A percentile compares a stretch with the other conserved stretches of the same genome.
Conservation (phyloP, 2,888 invertebrate genomes). For the Xestia ashworthii region DNA sequence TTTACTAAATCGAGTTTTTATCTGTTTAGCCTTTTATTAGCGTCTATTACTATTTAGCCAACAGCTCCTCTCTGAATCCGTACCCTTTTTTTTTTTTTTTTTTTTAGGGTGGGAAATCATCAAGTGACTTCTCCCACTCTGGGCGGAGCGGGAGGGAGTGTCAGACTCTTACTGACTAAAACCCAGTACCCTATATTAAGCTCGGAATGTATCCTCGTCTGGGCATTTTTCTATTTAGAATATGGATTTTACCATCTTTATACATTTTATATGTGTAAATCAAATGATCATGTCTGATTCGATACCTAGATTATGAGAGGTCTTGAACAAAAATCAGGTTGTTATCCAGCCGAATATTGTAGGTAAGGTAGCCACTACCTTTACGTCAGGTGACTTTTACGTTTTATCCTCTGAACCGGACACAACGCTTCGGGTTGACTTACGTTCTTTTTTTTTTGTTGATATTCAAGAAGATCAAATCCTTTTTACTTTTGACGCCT, state of each 20-base stretch:
- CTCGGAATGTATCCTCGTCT: neutral
- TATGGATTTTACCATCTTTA: too few relatives aligned
- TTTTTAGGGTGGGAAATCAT: too few relatives aligned
- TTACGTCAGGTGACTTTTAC: conserved; percentile 29
- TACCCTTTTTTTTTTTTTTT: too few relatives aligned
- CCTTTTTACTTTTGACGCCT: conserved; percentile 20
- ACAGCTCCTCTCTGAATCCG: too few relatives aligned
- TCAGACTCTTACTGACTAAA: too few relatives aligned
- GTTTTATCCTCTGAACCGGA: conserved; percentile 26
- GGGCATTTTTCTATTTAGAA: too few relatives aligned
- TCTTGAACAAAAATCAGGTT: neutral
- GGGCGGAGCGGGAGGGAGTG: too few relatives aligned
- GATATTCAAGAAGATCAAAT: neutral
- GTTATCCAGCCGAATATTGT: conserved; percentile 17
- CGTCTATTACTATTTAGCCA: too few relatives aligned
- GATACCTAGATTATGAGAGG: neutral
- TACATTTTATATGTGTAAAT: neutral
- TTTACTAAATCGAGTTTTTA: neutral
- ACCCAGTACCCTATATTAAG: neutral
- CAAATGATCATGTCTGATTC: conserved; percentile 1
- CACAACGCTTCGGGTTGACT: conserved; percentile 30
- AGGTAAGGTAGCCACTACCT: neutral
- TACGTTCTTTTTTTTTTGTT: conserved; percentile 10
- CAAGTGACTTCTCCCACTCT: too few relatives aligned
- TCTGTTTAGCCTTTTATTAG: too few relatives aligned